Evolutionary conservation across 2,797 vertebrate genomes (phyloP), one percentile per base, ranked within the genome.

Genomic region (Diglossa cyanea): DNA sequence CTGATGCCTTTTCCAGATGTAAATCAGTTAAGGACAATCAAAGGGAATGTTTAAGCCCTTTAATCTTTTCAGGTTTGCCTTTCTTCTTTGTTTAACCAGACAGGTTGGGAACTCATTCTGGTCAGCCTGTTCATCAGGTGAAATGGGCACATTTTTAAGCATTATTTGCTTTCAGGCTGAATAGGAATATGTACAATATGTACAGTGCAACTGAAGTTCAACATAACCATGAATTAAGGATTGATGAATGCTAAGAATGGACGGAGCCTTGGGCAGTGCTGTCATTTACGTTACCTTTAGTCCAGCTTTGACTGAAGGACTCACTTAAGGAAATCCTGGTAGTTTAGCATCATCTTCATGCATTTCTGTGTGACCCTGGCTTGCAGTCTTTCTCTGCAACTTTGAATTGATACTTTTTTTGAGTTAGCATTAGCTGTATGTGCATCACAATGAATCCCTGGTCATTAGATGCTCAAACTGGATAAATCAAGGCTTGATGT

Each of bases 1-100:
- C 97, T 98, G 97, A 98, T 98, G 98, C 97, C 96, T 98, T 98
- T 98, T 98, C 97, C 97, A 98, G 98, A 98, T 98, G 97, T 96
- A 92, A 95, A 97, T 97, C 97, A 96, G 97, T 98, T 98, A 93
- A 85, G 83, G 98, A 98, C 98, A 93, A 82, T 90, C 67, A 57
- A 63, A 92, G 90, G 91, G 39, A 66, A 80, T 75, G 97, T 97
- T 96, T 90, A 94, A 96, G 90, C 91, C 82, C 37, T 91, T 87
- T 83, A 61, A 84, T 71, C 53, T 72, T 58, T 80, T 93, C 86
- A 97, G 91, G 93, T 98, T 97, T 98, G 97, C 95, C 97, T 97
- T 97, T 98, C 96, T 97, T 97, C 92, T 95, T 94, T 94, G 72
- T 91, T 96, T 91, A 88, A 98, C 97, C 96, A 97, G 86, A 67